Evolutionary conservation across 2,888 invertebrate genomes (phyloP), one percentile per base, ranked within the genome.

Genomic region (Torymus texanus): DNA sequence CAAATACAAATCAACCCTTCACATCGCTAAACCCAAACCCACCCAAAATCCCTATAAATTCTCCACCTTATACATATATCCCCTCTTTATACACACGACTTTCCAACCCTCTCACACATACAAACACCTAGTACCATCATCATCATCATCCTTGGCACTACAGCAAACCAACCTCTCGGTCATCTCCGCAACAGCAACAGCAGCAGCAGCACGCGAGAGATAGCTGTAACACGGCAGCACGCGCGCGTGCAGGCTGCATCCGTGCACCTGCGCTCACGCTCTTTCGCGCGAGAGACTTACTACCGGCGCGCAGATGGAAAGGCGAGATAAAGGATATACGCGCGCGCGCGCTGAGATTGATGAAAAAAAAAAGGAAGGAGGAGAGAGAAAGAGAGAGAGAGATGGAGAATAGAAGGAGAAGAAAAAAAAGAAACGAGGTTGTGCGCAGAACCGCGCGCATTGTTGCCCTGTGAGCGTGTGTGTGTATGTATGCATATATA

Each of bases 261-360:
- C 41, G 41, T 41, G 41, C 41, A 41, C 41, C 85, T 85, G 88
- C 88, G 87, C 88, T n/a, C n/a, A 8, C 21, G 21, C 21, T 21
- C 21, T 21, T 1, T 21, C 41, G 41, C 41, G 41, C 41, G 41
- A 41, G 41, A 41, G 41, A 41, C 41, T 41, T 41, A 41, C 41
- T 41, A 41, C 41, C 41, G 41, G 41, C 85, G 87, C 86, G 88
- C 88, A 86, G 86, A 87, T 85, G 84, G 70, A 80, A 77, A 80
- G 73, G 74, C 55, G 24, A 77, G 80, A 80, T 80, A 77, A 77
- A 77, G 77, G 77, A 55, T 65, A 75, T 71, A 67, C 66, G 67
- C 62, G 68, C 70, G 68, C 70, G 53, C 59, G 24, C 59, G 63
- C 65, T 13, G 58, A 75, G 79, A 78, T 71, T 78, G 77, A 79